phyloP scores from a whole-genome alignment of 2,113 vertebrate species.

The Indri indri region DNA sequence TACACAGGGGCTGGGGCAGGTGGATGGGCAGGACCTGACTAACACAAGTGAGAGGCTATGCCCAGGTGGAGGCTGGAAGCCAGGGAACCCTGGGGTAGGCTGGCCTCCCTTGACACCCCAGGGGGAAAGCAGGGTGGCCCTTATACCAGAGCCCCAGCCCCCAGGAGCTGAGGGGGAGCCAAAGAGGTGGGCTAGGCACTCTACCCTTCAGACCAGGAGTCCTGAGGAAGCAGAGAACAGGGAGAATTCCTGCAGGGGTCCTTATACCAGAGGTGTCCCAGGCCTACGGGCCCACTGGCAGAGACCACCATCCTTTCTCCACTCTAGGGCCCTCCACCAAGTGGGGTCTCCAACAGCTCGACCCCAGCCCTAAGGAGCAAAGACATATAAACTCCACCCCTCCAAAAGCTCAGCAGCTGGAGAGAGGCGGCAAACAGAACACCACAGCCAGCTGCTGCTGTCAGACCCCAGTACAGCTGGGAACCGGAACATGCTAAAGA shows the following conservation, averaged over 20 bases:
- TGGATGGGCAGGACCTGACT: background rate
- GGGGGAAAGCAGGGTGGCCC: background rate
- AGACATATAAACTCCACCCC: background rate
- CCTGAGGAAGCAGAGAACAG: background rate
- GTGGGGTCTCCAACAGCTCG: background rate
- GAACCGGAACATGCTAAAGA: background rate
- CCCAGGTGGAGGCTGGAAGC: background rate
- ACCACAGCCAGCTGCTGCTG: accelerated
- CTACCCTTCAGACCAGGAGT: background rate
- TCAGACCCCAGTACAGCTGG: background rate
- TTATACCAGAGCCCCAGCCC: background rate
- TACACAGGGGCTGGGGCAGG: background rate
- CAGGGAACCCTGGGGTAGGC: background rate
- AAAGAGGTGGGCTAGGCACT: background rate
- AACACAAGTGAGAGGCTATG: background rate
- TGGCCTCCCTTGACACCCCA: background rate
- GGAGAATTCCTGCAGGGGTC: background rate
- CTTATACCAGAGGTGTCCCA: background rate
- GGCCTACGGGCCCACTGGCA: background rate
- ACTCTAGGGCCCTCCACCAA: background rate
- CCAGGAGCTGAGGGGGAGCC: background rate
- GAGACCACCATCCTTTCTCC: background rate
- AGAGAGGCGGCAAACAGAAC: background rate
- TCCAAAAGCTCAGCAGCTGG: background rate
- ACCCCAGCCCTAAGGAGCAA: background rate